Evolutionary conservation across 64 coral and sea anemone genomes (phyloP).

Genomic region (Astreopora myriophthalma): DNA sequence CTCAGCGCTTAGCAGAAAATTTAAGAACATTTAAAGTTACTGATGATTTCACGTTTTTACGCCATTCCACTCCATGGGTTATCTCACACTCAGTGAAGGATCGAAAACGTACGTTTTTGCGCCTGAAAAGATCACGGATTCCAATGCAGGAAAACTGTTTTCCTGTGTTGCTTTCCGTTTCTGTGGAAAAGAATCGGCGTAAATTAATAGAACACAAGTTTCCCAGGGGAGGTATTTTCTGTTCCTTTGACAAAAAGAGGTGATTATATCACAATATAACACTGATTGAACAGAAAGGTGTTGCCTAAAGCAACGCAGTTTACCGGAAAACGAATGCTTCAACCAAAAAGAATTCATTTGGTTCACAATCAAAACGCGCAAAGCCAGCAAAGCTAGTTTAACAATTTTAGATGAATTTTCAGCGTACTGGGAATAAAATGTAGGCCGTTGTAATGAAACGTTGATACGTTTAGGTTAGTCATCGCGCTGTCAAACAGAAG

Average conservation of each 20-base stretch:
- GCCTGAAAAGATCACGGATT: not conserved
- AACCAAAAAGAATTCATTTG: not conserved
- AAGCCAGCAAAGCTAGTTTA: not conserved
- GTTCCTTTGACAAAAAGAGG: not conserved
- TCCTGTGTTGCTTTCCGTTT: not conserved
- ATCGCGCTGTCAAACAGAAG: conserved; percentile 10
- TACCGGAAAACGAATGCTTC: not conserved
- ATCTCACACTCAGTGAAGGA: not conserved
- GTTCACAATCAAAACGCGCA: not conserved
- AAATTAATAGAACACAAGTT: not conserved
- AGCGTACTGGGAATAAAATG: conserved; percentile 12
- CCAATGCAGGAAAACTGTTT: not conserved
- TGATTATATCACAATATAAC: conserved; percentile 8
- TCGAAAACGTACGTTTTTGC: not conserved
- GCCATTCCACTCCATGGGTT: not conserved
- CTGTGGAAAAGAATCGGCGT: not conserved
- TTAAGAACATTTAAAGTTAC: not conserved
- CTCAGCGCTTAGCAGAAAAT: not conserved
- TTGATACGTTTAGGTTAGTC: not conserved
- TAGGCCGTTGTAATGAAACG: not conserved
- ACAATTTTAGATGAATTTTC: conserved; percentile 3
- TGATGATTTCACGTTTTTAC: not conserved
- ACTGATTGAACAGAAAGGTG: not conserved
- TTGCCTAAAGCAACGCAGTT: conserved; percentile 7
- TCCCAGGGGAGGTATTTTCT: conserved; percentile 14